phyloP scores from a whole-genome alignment of 2,797 vertebrate species.

The Pyrocephalus nanus region DNA sequence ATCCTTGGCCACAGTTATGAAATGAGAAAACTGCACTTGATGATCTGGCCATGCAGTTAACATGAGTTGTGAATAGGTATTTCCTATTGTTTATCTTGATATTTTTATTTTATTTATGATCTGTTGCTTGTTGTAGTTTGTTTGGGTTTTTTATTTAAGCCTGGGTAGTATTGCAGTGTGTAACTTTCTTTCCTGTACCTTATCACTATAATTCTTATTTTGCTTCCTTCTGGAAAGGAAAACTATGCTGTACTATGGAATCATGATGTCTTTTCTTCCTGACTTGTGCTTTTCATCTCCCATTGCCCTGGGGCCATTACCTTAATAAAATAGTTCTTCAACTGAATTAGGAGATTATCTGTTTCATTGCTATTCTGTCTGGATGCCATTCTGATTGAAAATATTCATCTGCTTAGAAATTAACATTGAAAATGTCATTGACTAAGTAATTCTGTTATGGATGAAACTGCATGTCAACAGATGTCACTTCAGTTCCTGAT shows the following conservation, averaged over 20 bases:
- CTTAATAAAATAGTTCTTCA: not conserved
- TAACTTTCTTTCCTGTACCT: not conserved
- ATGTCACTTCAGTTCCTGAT: not conserved
- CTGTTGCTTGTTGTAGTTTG: fast-evolving
- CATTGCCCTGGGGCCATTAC: not conserved
- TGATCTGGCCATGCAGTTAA: not conserved
- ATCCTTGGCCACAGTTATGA: not conserved
- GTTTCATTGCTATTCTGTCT: not conserved
- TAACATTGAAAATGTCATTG: not conserved
- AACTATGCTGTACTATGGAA: not conserved
- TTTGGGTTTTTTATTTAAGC: not conserved
- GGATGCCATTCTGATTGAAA: not conserved
- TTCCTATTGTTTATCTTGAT: not conserved
- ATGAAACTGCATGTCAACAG: not conserved
- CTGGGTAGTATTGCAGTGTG: not conserved
- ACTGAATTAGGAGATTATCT: not conserved
- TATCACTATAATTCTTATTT: not conserved
- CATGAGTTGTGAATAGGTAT: not conserved
- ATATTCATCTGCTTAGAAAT: not conserved
- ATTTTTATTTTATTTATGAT: not conserved
- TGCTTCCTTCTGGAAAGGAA: not conserved
- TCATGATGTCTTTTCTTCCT: not conserved
- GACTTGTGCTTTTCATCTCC: not conserved
- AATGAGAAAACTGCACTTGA: not conserved
- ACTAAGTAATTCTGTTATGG: not conserved